Evolutionary conservation across 2,113 vertebrate genomes (phyloP).

Genomic region (Chrysemys picta): DNA sequence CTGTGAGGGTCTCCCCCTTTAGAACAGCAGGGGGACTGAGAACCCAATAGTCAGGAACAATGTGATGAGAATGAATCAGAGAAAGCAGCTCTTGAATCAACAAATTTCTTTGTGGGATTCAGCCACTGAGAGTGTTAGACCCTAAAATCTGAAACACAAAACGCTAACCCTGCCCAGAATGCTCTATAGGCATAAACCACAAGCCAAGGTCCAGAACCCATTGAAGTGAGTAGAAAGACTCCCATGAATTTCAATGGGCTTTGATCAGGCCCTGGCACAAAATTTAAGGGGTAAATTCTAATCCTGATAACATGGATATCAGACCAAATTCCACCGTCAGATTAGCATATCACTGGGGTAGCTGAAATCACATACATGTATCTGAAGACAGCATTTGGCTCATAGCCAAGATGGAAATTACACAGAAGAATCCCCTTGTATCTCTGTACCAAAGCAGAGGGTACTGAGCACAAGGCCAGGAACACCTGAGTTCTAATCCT

Average conservation of each 20-base stretch:
- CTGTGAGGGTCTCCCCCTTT: not conserved
- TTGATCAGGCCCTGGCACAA: not conserved
- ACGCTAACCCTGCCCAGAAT: not conserved
- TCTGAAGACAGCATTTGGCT: not conserved
- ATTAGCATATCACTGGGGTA: not conserved
- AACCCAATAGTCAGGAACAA: not conserved
- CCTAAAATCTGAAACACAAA: not conserved
- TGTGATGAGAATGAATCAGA: not conserved
- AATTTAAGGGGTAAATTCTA: not conserved
- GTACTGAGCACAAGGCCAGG: not conserved
- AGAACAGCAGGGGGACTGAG: too few relatives aligned
- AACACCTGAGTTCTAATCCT: not conserved
- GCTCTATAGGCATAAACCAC: not conserved
- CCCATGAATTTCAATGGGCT: not conserved
- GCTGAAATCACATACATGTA: not conserved
- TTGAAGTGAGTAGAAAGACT: not conserved
- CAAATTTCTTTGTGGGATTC: not conserved
- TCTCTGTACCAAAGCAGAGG: not conserved
- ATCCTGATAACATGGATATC: not conserved
- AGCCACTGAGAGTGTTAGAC: not conserved
- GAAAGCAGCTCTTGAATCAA: not conserved
- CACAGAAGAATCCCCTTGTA: not conserved
- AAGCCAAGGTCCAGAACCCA: not conserved
- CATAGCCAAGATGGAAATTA: not conserved
- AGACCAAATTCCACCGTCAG: not conserved